Base-by-base conservation (phyloP, 2,888 invertebrate species). In the Patella pellucida region DNA sequence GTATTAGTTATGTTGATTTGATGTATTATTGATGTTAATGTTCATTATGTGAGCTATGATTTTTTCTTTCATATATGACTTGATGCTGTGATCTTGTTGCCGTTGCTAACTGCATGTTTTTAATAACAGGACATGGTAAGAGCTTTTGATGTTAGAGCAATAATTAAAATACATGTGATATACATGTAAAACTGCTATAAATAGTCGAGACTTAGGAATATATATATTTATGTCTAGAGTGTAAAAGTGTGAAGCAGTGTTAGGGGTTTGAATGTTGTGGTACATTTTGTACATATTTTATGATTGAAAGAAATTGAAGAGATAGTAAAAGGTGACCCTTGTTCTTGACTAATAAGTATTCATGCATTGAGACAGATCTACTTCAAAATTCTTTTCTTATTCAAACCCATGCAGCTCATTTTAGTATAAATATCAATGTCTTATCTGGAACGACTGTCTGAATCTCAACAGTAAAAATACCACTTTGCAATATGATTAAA, bases 41-140 rank as follows among this genome's bases (percentile, higher is more conserved):
- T 62, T 27, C 23, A 15, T 68, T 52, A 71, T 71, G 41, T 52
- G 52, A 23, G 52, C 51, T 41, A 16, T 23, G 50, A 51, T 71
- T 51, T 81, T 81, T 78, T 79, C 62, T 81, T 81, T 81, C 81
- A 81, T 81, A 79, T 78, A 77, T 80, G 78, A 54, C 56, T 79
- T 82, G 75, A 72, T 80, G 74, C 82, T 71, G 76, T 79, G 82
- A 71, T 78, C 79, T 79, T 76, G 74, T 74, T 69, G 79, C 41
- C 76, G 77, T 79, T 77, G 81, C 82, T 80, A 79, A 81, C 79
- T 74, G 70, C 72, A 77, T 79, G 77, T 76, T 78, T 78, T 73
- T 74, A 74, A 52, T 78, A 78, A 75, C 80, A 84, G 83, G 83
- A 84, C 52, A 74, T 76, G 83, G 83, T 84, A 84, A 84, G 83